Conservation (phyloP, 2,888 invertebrate genomes). For the Polyommatus icarus region DNA sequence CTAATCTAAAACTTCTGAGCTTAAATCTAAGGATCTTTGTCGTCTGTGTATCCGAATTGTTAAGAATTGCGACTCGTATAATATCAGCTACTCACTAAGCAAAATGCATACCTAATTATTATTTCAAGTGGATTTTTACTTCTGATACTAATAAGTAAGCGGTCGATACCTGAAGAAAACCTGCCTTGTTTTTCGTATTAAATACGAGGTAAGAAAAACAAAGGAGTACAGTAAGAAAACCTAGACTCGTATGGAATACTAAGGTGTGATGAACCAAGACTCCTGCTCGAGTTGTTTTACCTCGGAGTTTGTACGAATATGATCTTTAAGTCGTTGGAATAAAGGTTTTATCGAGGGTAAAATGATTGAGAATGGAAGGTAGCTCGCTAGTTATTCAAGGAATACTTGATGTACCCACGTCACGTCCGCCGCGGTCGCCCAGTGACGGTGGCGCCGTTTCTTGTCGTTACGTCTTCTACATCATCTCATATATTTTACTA, state of each 20-base stretch:
- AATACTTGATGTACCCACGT: conserved; percentile 11
- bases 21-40: no score
- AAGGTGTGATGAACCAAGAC: conserved; percentile 19
- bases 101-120: neutral
- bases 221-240: conserved; percentile 25
- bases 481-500: neutral
- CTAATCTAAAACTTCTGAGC: no score
- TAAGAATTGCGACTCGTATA: neutral
- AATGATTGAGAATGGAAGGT: neutral
- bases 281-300: neutral
- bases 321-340: neutral
- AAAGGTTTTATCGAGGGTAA: neutral
- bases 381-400: conserved; percentile 23
- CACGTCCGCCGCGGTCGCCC: neutral
- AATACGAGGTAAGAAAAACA: neutral
- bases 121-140: neutral
- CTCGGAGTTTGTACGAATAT: neutral
- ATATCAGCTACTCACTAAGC: neutral
- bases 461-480: neutral
- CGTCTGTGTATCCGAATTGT: neutral
- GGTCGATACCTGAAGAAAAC: neutral
- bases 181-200: neutral
- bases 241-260: conserved; percentile 24
- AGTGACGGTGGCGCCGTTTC: conserved; percentile 25
- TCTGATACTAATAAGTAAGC: neutral